Evolutionary conservation across 2,113 vertebrate genomes (phyloP).

Genomic region (Cyprinodon brontotheroides): DNA sequence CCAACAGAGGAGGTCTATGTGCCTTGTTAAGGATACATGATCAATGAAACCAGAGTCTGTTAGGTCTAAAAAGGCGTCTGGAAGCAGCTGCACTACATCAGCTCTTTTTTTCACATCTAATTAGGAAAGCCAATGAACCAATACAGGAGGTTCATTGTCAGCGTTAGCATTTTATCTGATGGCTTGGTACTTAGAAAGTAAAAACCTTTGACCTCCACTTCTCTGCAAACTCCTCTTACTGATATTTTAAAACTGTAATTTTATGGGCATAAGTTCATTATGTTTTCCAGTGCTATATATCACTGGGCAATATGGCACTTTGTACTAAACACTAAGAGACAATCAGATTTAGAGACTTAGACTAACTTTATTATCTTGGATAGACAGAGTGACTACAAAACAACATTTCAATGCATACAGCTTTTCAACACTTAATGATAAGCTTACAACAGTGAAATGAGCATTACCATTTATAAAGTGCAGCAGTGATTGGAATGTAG

Average conservation of each 20-base stretch:
- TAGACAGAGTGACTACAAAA: no score
- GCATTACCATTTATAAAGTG: no score
- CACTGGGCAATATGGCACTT: neutral
- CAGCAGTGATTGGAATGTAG: no score
- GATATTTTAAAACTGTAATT: neutral
- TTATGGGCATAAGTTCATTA: neutral
- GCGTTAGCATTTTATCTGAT: constrained; percentile 13
- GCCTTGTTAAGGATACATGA: constrained; percentile 13
- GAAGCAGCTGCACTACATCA: constrained; percentile 3
- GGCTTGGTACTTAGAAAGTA: constrained; percentile 4
- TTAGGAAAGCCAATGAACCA: neutral
- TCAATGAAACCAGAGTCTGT: constrained; percentile 3
- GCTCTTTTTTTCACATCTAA: constrained; percentile 14
- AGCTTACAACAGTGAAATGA: no score
- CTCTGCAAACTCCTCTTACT: neutral
- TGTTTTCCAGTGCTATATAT: neutral
- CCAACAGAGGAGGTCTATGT: neutral
- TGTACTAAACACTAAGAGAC: neutral
- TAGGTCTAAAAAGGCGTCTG: constrained; percentile 12
- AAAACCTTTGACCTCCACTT: neutral
- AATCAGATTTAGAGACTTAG: neutral
- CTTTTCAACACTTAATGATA: no score
- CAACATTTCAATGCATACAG: no score
- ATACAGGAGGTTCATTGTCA: neutral
- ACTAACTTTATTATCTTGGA: neutral